Percentiles rank a stretch among this genome's conserved stretches.
These are phyloP conservation scores for Stomatorhinus ivindoensis DNA, from an alignment of 2,113 vertebrate species.

Conservation along the genomic window DNA sequence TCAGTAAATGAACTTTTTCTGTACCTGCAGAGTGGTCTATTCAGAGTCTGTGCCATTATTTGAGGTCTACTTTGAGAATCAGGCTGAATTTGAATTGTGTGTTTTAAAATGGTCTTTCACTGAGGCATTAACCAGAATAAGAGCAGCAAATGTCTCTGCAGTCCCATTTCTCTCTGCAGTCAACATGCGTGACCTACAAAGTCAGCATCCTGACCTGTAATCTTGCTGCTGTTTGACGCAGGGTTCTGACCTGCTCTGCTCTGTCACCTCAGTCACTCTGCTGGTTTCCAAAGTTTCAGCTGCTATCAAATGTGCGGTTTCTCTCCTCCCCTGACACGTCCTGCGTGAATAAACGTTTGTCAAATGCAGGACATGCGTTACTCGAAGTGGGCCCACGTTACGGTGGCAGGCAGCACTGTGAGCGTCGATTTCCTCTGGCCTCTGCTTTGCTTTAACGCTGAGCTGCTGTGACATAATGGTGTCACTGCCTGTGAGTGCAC, in stretches of 20 bases:
- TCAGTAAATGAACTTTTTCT: neutral
- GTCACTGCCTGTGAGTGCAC: conserved; percentile 24
- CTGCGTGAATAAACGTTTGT: neutral
- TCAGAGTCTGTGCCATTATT: neutral
- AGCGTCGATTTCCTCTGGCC: neutral
- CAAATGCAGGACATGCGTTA: neutral
- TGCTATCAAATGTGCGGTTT: neutral
- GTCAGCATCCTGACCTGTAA: neutral
- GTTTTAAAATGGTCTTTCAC: neutral
- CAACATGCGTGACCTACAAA: neutral
- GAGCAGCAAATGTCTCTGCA: neutral
- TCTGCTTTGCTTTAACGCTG: conserved; percentile 26
- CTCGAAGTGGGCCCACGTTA: neutral
- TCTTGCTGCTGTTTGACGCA: neutral
- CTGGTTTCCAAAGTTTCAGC: neutral
- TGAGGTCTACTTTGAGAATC: neutral
- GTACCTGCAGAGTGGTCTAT: neutral
- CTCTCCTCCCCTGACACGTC: neutral
- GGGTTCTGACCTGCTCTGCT: neutral
- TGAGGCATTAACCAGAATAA: neutral
- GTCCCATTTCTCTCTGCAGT: neutral
- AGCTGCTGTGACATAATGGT: conserved; percentile 46
- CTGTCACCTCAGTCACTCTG: neutral
- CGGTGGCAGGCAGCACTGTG: neutral
- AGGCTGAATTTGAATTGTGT: neutral